Evolutionary conservation across 2,113 vertebrate species (phyloP), one percentile per base, ranked within the genome.

Genomic region (Rhizomys pruinosus): DNA sequence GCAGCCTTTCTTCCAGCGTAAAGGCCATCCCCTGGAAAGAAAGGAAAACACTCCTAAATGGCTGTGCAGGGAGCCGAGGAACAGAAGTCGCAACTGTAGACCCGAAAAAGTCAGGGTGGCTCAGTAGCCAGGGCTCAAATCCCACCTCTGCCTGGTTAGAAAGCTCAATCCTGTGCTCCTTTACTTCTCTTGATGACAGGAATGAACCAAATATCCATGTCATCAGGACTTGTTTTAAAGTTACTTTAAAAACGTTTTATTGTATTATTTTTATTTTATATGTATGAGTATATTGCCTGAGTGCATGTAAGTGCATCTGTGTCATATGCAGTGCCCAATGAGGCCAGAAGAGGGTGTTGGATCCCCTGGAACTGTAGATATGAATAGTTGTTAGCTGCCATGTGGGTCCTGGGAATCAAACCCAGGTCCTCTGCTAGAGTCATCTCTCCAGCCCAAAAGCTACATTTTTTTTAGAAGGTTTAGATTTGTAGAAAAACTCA

Each of bases 11-110:
- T 97, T 99, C 98, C 95, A 99, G 98, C 0, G 99, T 99, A 96
- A 99, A 99, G 20, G 99, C 99, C 99, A 99, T 99, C 47, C 99
- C 99, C 99, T 99, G 96, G 82, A 96, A 84, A 72, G 95, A 95
- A 92, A 52, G 74, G 98, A 84, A 73, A 13, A 88, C 0, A 15
- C 37, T 92, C 9, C 5, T 90, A 72, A 72, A 34, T 42, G 66
- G 44, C 34, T 9, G 13, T 15, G 15, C 7, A 59, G 72, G 86
- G 80, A 84, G 69, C 87, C 37, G 12, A 63, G 29, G n/a, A 73
- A 52, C 10, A 71, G 34, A 69, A 17, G 23, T 66, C 16, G 27
- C 25, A 23, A 42, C 11, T 55, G 52, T 9, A 68, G 69, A 8
- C 0, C 20, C 25, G 52, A 74, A 66, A 34, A 47, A 66, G 34